These are phyloP conservation scores for Smithornis capensis DNA, from an alignment of 2,113 vertebrate species.

Conservation along the genomic window DNA sequence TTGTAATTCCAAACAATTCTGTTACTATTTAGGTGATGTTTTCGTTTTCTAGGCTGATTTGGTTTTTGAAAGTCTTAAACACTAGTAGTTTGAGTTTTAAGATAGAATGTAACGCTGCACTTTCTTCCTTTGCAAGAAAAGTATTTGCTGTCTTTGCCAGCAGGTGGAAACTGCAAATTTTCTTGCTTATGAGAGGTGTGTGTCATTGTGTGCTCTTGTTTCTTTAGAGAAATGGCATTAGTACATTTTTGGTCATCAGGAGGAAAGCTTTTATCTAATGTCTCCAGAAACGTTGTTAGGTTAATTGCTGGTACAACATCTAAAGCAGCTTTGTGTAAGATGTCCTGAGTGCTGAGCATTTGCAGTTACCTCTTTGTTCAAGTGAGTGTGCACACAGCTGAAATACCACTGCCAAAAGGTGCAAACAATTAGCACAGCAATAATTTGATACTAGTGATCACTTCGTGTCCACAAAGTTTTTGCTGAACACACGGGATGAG, in stretches of 20 bases:
- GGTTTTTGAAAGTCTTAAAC: background rate
- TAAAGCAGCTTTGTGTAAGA: background rate
- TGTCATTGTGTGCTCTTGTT: fast-evolving
- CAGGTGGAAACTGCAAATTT: conserved; percentile 35
- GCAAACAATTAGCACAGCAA: background rate
- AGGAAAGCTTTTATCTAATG: background rate
- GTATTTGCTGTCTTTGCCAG: conserved; percentile 8
- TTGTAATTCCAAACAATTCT: background rate
- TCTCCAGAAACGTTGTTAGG: background rate
- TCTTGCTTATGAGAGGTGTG: background rate
- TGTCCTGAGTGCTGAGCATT: background rate
- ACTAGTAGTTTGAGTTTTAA: background rate
- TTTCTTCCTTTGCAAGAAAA: background rate
- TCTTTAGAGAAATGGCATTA: background rate
- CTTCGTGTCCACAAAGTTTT: background rate
- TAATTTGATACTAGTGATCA: background rate
- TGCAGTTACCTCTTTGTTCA: background rate
- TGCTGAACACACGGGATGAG: background rate
- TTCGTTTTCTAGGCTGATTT: background rate
- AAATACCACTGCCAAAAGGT: background rate
- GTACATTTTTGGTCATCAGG: background rate
- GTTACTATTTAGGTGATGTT: background rate
- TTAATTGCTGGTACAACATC: background rate
- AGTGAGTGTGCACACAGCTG: background rate
- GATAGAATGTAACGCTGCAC: background rate